These are phyloP conservation scores for Myocastor coypus DNA, from an alignment of 2,113 vertebrate genomes.

Conservation along the genomic window DNA sequence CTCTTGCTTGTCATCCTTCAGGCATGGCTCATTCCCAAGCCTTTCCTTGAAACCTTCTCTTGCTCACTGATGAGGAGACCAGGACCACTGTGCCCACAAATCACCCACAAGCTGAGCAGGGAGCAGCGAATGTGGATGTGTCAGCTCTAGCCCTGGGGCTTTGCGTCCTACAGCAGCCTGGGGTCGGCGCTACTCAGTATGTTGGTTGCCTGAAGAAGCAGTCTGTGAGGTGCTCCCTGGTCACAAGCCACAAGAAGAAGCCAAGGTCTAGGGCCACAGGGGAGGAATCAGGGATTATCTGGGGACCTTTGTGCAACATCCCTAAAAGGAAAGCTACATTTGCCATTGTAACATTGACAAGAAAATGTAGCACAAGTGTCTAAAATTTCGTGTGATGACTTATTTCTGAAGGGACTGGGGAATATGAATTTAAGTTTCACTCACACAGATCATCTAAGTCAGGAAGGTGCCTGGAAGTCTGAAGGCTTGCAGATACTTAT, in stretches of 20 bases:
- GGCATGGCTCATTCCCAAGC: neutral
- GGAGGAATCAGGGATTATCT: neutral
- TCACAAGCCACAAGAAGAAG: neutral
- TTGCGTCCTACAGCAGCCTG: neutral
- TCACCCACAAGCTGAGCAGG: neutral
- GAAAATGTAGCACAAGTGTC: neutral
- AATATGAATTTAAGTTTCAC: conserved; percentile 19
- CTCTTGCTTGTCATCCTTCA: neutral
- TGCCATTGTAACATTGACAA: neutral
- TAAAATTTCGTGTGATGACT: conserved; percentile 30
- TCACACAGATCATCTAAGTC: conserved; percentile 32
- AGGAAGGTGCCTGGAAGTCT: neutral
- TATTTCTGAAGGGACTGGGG: neutral
- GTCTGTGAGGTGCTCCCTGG: neutral
- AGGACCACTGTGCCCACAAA: neutral
- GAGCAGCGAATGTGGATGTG: neutral
- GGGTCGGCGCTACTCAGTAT: neutral
- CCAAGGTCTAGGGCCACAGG: neutral
- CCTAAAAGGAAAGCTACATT: conserved; percentile 34
- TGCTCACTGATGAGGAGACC: neutral
- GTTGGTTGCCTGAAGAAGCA: neutral
- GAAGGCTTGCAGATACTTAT: neutral
- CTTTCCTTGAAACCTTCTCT: conserved; percentile 26
- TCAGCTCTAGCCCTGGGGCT: neutral
- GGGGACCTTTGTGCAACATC: neutral